phyloP scores from a whole-genome alignment of 2,113 vertebrate genomes.

The Syngnathoides biaculeatus region DNA sequence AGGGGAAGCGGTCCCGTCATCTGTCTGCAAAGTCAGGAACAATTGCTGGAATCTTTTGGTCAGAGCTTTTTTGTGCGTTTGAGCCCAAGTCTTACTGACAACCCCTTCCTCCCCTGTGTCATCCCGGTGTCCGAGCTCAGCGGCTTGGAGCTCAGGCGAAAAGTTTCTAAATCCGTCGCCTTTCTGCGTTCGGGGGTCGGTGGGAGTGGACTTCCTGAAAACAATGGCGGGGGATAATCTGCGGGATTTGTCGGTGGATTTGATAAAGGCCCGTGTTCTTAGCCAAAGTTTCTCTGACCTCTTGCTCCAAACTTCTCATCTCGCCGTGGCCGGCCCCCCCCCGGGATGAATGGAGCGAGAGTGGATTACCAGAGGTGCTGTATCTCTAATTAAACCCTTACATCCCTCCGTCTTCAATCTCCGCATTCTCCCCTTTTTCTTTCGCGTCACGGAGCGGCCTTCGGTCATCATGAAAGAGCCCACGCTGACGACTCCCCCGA shows the following conservation, averaged over 20 bases:
- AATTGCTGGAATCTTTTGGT: slow-evolving; percentile 71
- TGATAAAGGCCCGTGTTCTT: slow-evolving; percentile 62
- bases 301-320: slow-evolving; percentile 66
- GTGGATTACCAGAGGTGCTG: slow-evolving; percentile 66
- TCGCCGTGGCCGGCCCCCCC: slow-evolving; percentile 25
- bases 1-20: slow-evolving; percentile 54
- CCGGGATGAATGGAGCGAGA: slow-evolving; percentile 51
- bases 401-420: slow-evolving; percentile 33
- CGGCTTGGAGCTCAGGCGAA: slow-evolving; percentile 55
- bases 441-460: slow-evolving; percentile 32
- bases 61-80: slow-evolving; percentile 40
- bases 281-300: slow-evolving; percentile 66
- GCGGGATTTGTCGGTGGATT: slow-evolving; percentile 65
- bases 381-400: slow-evolving; percentile 67
- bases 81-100: slow-evolving; percentile 58
- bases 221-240: slow-evolving; percentile 71
- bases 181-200: slow-evolving; percentile 51
- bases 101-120: slow-evolving; percentile 56
- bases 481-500: slow-evolving; percentile 45
- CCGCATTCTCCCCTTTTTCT: slow-evolving; percentile 39
- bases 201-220: slow-evolving; percentile 68
- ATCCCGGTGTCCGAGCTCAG: slow-evolving; percentile 48
- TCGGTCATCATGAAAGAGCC: slow-evolving; percentile 46
- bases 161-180: slow-evolving; percentile 52
- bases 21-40: slow-evolving; percentile 64